phyloP scores from a whole-genome alignment of 2,888 invertebrate species.

The Adelognathus sp. region DNA sequence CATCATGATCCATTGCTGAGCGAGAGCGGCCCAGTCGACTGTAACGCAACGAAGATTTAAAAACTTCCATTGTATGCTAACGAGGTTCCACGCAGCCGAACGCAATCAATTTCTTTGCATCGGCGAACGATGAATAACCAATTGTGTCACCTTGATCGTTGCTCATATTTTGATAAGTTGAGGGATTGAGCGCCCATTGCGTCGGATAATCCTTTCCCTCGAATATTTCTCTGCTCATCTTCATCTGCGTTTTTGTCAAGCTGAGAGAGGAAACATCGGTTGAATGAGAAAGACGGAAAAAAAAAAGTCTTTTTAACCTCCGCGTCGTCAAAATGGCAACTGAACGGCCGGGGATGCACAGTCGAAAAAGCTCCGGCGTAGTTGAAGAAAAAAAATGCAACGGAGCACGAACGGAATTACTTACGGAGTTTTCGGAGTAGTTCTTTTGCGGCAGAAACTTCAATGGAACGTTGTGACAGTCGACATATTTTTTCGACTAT shows the following conservation, averaged over 20 bases:
- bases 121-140: not conserved
- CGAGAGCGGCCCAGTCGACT: constrained; percentile 98
- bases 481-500: not conserved
- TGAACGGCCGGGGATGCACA: constrained; percentile 7
- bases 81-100: not conserved
- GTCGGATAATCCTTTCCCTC: constrained; percentile 86
- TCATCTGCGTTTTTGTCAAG: constrained; percentile 65
- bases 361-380: constrained; percentile 20
- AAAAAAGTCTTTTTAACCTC: constrained; percentile 18
- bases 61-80: not conserved
- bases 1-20: constrained; percentile 99
- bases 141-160: constrained; percentile 85
- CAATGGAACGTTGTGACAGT: not conserved
- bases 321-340: constrained; percentile 58
- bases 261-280: not conserved
- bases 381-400: constrained; percentile 7
- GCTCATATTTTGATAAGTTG: constrained; percentile 91
- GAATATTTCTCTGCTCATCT: constrained; percentile 80
- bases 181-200: constrained; percentile 92
- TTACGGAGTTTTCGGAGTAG: constrained; percentile 3
- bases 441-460: not conserved
- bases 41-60: constrained; percentile 61
- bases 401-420: not conserved
- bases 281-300: not conserved
- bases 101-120: not conserved